A percentile compares a stretch with the other conserved stretches of the same genome.
Conservation (phyloP, 2,113 vertebrate species). For the Glaucomys volans region DNA sequence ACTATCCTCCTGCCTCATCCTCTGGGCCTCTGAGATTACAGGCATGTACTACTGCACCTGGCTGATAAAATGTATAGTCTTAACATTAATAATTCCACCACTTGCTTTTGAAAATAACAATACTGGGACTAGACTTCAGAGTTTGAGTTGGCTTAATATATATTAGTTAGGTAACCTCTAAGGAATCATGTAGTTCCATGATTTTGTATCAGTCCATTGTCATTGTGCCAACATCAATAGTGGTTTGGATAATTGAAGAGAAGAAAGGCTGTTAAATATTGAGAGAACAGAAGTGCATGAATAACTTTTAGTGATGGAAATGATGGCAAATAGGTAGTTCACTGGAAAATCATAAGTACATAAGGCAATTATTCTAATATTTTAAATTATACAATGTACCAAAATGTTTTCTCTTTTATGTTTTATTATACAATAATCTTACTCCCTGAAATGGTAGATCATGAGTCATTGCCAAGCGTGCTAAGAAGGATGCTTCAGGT, state of each 20-base stretch:
- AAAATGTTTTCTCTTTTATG: conserved; percentile 1
- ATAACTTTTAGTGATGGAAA: background rate
- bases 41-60: too few species aligned
- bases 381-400: background rate
- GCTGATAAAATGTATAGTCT: background rate
- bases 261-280: background rate
- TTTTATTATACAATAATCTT: background rate
- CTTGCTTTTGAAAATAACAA: conserved; percentile 7
- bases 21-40: too few species aligned
- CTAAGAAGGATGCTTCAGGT: background rate
- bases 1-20: too few species aligned
- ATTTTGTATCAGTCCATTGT: background rate
- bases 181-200: background rate
- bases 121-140: background rate
- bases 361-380: background rate
- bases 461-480: background rate
- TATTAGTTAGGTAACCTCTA: background rate
- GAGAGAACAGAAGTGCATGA: background rate
- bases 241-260: background rate
- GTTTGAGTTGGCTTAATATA: background rate
- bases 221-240: background rate
- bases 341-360: background rate
- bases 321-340: background rate
- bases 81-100: background rate
- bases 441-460: background rate